Evolutionary conservation across 2,888 invertebrate genomes (phyloP), one percentile per base, ranked within the genome.

Genomic region (Eretmocerus hayati): DNA sequence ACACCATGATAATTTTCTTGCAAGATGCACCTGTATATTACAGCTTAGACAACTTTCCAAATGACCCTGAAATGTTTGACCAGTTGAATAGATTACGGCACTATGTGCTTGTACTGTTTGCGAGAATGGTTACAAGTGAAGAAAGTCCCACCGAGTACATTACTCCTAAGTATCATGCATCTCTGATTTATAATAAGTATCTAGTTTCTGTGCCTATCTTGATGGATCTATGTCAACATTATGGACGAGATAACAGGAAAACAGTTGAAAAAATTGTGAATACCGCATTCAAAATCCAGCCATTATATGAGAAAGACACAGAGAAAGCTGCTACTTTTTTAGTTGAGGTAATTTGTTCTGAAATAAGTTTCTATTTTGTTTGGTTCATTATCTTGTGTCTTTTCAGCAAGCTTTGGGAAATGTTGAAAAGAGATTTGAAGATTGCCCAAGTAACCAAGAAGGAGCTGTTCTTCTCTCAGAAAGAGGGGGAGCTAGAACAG

Each of bases 141-240:
- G 88, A 90, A 67, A 64, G 59, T 42, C 26, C 57, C 21, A 21
- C 43, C 1, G 66, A 68, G 46, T 84, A 81, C 77, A 82, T 90
- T 66, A 78, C 74, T 2, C 80, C 79, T 43, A 73, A 77, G 32
- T 78, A 77, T 48, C 81, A 87, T 73, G 83, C 81, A 0, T 76
- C 81, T 5, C 62, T 87, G n/a, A 65, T 91, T 40, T 90, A 90
- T 67, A 77, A 86, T 52, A 84, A 88, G 58, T 89, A 82, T 68
- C 74, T 92, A 55, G 83, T 90, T 60, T 87, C 90, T n/a, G 77
- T 90, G 55, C 87, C 90, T 0, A 84, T 87, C 62, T 70, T 91
- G 43, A 81, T 88, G 73, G 90, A 90, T 65, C 67, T 90, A 11
- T 84, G 87, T 62, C 76, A 83, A 33, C 74, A 87, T 8, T 89